A percentile compares a stretch with the other conserved stretches of the same genome.
Evolutionary conservation across 2,888 invertebrate species (phyloP).

Genomic region (Schizaphis graminum): DNA sequence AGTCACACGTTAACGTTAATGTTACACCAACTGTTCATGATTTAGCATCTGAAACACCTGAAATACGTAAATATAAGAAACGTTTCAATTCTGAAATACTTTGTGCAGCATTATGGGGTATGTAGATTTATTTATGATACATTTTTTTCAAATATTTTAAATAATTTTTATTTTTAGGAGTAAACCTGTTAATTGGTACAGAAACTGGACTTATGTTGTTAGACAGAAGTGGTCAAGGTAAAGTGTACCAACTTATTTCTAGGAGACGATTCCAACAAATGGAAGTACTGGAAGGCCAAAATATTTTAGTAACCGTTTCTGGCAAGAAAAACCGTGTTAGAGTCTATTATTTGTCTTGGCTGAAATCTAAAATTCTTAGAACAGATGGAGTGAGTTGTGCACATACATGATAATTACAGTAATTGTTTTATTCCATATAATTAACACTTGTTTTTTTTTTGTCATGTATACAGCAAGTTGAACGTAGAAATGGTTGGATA

Average conservation of each 20-base stretch:
- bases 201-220: conserved; percentile 98
- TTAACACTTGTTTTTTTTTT: conserved; percentile 4
- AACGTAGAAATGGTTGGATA: conserved; percentile 98
- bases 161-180: conserved; percentile 75
- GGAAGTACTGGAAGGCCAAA: conserved; percentile 99
- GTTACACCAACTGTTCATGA: conserved; percentile 95
- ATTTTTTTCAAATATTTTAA: background rate
- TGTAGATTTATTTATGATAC: background rate
- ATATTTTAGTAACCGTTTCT: conserved; percentile 98
- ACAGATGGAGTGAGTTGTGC: conserved; percentile 86
- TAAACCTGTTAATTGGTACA: conserved; percentile 98
- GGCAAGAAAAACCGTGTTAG: conserved; percentile 99
- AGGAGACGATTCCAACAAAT: conserved; percentile 99
- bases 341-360: conserved; percentile 99
- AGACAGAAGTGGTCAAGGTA: conserved; percentile 98
- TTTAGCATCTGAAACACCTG: conserved; percentile 94
- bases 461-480: conserved; percentile 82
- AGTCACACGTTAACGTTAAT: conserved; percentile 96
- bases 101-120: conserved; percentile 99
- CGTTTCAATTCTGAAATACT: conserved; percentile 99
- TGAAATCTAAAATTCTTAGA: conserved; percentile 98
- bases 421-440: background rate
- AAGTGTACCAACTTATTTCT: conserved; percentile 99
- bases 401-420: background rate
- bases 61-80: conserved; percentile 99